Percentiles rank a stretch among this genome's conserved stretches.
Conservation (phyloP, 2,113 vertebrate species). For the Ageneiosus marmoratus region DNA sequence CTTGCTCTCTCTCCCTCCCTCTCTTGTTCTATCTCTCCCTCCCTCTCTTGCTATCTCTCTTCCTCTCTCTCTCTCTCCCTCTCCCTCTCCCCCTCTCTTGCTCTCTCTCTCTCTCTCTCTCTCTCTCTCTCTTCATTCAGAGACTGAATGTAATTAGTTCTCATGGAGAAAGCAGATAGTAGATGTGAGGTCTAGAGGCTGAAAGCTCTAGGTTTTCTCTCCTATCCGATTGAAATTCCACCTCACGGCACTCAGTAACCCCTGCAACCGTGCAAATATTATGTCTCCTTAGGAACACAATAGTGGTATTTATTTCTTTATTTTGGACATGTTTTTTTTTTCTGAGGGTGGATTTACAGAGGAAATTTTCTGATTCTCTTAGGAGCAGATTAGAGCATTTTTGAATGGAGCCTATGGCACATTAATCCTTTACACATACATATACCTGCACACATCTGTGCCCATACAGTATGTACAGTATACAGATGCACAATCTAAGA, state of each 20-base stretch:
- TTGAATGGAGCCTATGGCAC: constrained; percentile 59
- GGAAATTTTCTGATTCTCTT: constrained; percentile 57
- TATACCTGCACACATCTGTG: too few species aligned
- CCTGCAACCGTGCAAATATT: constrained; percentile 70
- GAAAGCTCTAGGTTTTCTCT: constrained; percentile 61
- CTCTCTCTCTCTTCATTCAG: constrained; percentile 3
- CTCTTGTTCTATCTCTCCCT: background rate
- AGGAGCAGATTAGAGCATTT: constrained; percentile 65
- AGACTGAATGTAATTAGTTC: constrained; percentile 37
- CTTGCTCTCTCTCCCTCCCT: too few species aligned
- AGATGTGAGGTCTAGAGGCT: constrained; percentile 52
- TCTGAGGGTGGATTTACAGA: constrained; percentile 57
- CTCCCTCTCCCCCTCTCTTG: too few species aligned
- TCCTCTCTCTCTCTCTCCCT: constrained; percentile 4
- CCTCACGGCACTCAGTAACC: constrained; percentile 61
- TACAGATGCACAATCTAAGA: background rate
- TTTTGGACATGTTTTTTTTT: constrained; percentile 62
- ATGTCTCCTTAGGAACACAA: constrained; percentile 76
- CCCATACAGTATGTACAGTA: background rate
- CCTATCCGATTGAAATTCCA: constrained; percentile 64
- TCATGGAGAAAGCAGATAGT: constrained; percentile 24
- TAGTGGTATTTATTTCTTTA: constrained; percentile 68
- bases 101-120: background rate
- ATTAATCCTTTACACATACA: constrained; percentile 14
- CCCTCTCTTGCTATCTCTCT: background rate